These are phyloP conservation scores for Campylomormyrus numenius DNA, from an alignment of 2,113 vertebrate species.

Conservation along the genomic window DNA sequence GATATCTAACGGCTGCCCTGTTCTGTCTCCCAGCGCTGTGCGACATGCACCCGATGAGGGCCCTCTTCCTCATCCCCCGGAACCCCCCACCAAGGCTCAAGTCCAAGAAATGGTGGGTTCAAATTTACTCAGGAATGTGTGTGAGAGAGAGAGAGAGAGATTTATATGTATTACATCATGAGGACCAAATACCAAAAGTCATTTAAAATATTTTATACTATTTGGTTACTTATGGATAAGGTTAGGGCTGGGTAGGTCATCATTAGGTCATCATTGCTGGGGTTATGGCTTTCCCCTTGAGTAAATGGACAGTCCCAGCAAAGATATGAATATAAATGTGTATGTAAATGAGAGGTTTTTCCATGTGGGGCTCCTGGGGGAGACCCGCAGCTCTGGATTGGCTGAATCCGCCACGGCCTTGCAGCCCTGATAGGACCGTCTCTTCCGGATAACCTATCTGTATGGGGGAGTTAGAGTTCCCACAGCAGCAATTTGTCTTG, in stretches of 20 bases:
- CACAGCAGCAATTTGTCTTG: background rate
- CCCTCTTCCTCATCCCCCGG: conserved; percentile 97
- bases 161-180: background rate
- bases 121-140: background rate
- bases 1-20: background rate
- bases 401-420: background rate
- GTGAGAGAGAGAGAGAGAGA: background rate
- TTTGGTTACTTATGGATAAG: background rate
- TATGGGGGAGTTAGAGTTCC: background rate
- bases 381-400: background rate
- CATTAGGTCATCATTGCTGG: background rate
- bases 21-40: conserved; percentile 74
- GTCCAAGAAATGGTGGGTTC: conserved; percentile 95
- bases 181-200: background rate
- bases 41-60: conserved; percentile 99
- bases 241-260: background rate
- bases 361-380: background rate
- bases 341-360: background rate
- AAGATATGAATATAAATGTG: background rate
- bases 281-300: background rate
- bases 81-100: conserved; percentile 96
- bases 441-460: background rate
- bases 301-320: background rate
- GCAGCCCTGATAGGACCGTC: background rate
- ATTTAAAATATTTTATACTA: background rate